Base-by-base conservation (phyloP, 2,888 invertebrate genomes). In the Phyllotreta cruciferae region DNA sequence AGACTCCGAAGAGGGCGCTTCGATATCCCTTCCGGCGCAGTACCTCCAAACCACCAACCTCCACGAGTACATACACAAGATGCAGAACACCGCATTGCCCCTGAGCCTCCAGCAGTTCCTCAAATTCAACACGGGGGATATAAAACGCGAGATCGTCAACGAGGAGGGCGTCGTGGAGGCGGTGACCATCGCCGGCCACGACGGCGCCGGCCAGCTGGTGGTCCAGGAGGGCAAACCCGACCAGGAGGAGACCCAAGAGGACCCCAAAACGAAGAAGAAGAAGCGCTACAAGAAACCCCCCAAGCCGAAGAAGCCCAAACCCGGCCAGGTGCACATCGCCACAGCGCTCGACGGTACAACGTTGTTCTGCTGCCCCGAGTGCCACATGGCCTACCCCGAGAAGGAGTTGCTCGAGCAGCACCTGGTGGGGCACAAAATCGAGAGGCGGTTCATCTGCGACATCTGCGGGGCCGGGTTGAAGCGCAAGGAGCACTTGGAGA, bases 271-370 rank as follows among this genome's bases (percentile, higher is more conserved):
- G 74, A 89, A 90, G 78, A 91, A 91, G 83, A 90, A 91, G 82
- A 90, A 90, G 74, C 89, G 90, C 80, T 91, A 91, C 84, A 91
- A 91, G 82, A 91, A 91, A 79, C 88, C 90, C 0, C 87, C 90
- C 1, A 90, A 90, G 77, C 90, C 91, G 0, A 87, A 89, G 75
- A 87, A 88, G 70, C 91, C 91, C n/a, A 89, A 90, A 81, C 91
- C 90, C 90, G 70, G 73, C 0, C 89, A 91, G 78, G 90, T 92
- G 10, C 86, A 90, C 71, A 91, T 92, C 62, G 88, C 91, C 0
- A 88, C 88, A 0, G 89, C 90, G 0, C 78, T 90, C 0, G 92
- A 92, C 75, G 92, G 92, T 10, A 87, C 90, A 0, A 87, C 88
- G 0, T 80, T 92, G 14, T 92, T 85, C 82, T 91, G 92, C 79